Percentiles rank a stretch among this genome's conserved stretches.
Conservation (phyloP, 2,113 vertebrate genomes). For the Corythornis cristatus region DNA sequence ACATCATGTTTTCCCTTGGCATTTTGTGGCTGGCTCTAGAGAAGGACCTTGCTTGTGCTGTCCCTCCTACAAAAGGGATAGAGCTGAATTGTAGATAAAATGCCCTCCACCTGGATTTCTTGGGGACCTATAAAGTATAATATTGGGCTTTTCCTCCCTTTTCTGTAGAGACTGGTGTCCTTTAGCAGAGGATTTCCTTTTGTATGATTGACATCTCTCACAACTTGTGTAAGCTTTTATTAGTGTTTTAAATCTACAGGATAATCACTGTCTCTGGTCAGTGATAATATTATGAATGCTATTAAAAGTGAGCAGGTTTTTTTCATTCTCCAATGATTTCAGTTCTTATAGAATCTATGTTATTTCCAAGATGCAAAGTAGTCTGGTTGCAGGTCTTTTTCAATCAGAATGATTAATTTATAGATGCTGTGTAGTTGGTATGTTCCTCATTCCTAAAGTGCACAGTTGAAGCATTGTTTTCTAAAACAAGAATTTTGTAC, state of each 20-base stretch:
- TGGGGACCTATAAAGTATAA: background rate
- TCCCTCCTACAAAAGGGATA: background rate
- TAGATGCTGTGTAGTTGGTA: background rate
- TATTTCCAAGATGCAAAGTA: background rate
- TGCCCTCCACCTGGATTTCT: background rate
- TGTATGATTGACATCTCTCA: background rate
- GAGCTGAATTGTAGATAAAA: background rate
- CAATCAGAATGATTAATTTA: background rate
- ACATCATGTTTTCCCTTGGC: background rate
- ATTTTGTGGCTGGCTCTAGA: background rate
- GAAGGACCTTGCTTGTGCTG: background rate
- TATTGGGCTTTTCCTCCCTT: fast-evolving
- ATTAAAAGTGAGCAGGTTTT: background rate
- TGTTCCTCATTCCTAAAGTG: fast-evolving
- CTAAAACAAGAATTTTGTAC: background rate
- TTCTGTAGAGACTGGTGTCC: background rate
- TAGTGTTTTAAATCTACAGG: background rate
- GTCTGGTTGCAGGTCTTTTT: background rate
- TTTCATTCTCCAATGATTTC: background rate
- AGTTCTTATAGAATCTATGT: background rate
- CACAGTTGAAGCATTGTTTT: background rate
- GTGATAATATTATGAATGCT: background rate
- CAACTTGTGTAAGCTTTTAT: background rate
- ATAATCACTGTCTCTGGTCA: background rate
- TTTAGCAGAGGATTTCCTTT: background rate